Percentiles rank a stretch among this genome's conserved stretches.
phyloP scores from a whole-genome alignment of 2,113 vertebrate genomes.

The Elgaria multicarinata region DNA sequence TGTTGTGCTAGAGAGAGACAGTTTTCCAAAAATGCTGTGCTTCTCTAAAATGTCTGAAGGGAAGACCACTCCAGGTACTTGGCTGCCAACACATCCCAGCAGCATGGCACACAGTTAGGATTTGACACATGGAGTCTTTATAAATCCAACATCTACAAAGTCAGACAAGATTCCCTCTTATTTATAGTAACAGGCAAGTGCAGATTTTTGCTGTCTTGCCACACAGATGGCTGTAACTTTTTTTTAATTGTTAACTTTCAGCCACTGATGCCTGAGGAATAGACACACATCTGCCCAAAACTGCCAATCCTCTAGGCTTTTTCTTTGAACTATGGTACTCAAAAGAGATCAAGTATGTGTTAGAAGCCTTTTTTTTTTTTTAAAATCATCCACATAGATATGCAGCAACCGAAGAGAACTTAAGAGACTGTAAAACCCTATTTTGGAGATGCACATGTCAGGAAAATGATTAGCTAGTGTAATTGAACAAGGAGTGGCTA shows the following conservation, averaged over 20 bases:
- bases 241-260: constrained; percentile 76
- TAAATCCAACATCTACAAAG: constrained; percentile 68
- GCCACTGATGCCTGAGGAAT: constrained; percentile 74
- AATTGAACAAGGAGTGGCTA: background rate
- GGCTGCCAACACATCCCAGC: constrained; percentile 60
- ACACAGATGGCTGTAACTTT: constrained; percentile 77
- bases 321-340: constrained; percentile 68
- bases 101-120: constrained; percentile 49
- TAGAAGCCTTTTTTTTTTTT: constrained; percentile 42
- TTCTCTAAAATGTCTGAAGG: constrained; percentile 55
- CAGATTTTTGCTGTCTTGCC: constrained; percentile 72
- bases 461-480: background rate
- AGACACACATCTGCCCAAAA: constrained; percentile 76
- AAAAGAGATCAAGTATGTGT: constrained; percentile 51
- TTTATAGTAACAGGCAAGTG: constrained; percentile 69
- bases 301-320: constrained; percentile 73
- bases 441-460: background rate
- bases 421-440: background rate
- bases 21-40: constrained; percentile 50
- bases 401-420: background rate
- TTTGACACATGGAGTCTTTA: constrained; percentile 67
- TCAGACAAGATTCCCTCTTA: constrained; percentile 70
- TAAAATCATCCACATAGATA: background rate
- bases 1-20: constrained; percentile 40
- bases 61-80: constrained; percentile 65